These are phyloP conservation scores for Chironomus tepperi DNA, from an alignment of 1,140 invertebrate genomes.

Conservation along the genomic window DNA sequence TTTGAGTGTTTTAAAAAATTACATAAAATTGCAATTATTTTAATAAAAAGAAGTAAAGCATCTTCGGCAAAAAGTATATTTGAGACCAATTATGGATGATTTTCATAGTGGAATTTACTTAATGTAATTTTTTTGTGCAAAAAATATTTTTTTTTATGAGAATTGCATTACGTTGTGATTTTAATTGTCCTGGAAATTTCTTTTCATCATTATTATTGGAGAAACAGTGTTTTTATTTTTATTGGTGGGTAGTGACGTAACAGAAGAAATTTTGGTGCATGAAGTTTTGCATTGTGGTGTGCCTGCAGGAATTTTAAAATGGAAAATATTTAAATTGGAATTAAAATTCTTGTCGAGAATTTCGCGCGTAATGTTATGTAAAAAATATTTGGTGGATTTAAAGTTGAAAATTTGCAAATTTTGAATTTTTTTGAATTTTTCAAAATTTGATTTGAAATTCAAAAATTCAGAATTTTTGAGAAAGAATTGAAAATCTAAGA, in stretches of 20 bases:
- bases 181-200: conserved; percentile 7
- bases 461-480: no score
- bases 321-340: neutral
- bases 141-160: neutral
- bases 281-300: neutral
- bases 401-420: neutral
- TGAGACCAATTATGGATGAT: neutral
- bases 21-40: no score
- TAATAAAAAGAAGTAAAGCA: neutral
- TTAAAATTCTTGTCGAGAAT: neutral
- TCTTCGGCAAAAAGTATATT: neutral
- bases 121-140: neutral
- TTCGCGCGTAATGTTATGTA: neutral
- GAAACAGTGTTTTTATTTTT: no score
- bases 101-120: neutral
- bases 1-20: no score
- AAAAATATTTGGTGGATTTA: no score
- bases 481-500: no score
- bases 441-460: neutral
- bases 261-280: neutral
- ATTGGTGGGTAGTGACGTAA: neutral
- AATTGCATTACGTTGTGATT: neutral
- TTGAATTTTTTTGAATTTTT: no score
- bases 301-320: neutral
- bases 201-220: no score